Evolutionary conservation across 2,113 vertebrate genomes (phyloP).

Genomic region (Poeciliopsis prolifica): DNA sequence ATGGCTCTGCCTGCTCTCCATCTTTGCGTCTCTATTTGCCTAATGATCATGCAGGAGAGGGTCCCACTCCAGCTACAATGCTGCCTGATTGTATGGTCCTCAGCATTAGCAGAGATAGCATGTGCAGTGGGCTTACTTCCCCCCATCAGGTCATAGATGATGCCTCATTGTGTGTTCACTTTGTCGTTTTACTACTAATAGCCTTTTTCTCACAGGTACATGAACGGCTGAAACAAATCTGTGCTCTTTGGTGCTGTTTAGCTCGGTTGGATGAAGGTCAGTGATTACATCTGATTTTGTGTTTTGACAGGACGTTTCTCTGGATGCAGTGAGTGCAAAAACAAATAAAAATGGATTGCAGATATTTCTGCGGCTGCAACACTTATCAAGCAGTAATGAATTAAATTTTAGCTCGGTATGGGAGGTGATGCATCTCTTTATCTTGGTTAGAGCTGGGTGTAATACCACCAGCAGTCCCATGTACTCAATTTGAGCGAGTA

Average conservation of each 20-base stretch:
- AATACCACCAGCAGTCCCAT: constrained; percentile 37
- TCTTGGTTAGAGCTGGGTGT: constrained; percentile 41
- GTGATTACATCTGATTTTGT: constrained; percentile 22
- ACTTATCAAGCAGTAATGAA: constrained; percentile 17
- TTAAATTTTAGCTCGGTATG: constrained; percentile 3
- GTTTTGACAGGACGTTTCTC: constrained; percentile 16
- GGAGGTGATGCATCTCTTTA: constrained; percentile 55
- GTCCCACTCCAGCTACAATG: constrained; percentile 70
- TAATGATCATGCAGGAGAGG: constrained; percentile 62
- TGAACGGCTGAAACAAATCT: constrained; percentile 26
- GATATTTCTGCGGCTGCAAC: constrained; percentile 13
- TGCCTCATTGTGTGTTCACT: constrained; percentile 34
- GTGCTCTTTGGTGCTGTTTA: constrained; percentile 38
- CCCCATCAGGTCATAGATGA: constrained; percentile 39
- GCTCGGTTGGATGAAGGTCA: constrained; percentile 23
- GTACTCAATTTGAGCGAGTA: constrained; percentile 64
- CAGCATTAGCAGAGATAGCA: constrained; percentile 23
- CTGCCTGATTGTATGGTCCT: constrained; percentile 73
- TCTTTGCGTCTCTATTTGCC: constrained; percentile 50
- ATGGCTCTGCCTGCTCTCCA: constrained; percentile 12
- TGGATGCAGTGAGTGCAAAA: background rate
- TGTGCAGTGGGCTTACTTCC: constrained; percentile 6
- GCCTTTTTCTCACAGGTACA: constrained; percentile 22
- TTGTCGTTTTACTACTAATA: constrained; percentile 1
- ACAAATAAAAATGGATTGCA: background rate